Percentiles rank a stretch among this genome's conserved stretches.
phyloP scores from a whole-genome alignment of 2,888 invertebrate species.

The Bhutanitis thaidina region DNA sequence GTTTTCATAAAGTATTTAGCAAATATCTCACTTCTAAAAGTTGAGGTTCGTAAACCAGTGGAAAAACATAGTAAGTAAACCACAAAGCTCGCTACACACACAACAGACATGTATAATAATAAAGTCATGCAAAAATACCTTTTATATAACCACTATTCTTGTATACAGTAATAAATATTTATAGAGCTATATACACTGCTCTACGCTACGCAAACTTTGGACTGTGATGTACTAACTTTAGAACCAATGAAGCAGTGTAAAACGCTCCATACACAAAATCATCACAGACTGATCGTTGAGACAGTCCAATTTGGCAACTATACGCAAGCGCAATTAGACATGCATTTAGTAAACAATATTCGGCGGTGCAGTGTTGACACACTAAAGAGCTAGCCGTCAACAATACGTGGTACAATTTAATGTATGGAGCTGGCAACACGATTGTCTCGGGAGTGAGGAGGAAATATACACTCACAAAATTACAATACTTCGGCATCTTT shows the following conservation, averaged over 20 bases:
- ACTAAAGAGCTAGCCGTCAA: not conserved
- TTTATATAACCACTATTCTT: conserved; percentile 41
- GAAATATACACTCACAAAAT: conserved; percentile 2
- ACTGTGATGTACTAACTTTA: conserved; percentile 5
- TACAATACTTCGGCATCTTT: conserved; percentile 10
- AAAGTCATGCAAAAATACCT: conserved; percentile 53
- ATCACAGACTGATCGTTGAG: not conserved
- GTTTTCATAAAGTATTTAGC: no score
- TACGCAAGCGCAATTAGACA: not conserved
- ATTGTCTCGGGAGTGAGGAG: conserved; percentile 28
- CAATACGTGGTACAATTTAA: conserved; percentile 10
- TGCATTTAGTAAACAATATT: not conserved
- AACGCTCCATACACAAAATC: conserved; percentile 5
- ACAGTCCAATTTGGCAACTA: not conserved
- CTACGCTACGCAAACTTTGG: conserved; percentile 31
- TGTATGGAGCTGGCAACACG: conserved; percentile 29
- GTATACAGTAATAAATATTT: conserved; percentile 38
- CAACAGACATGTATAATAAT: conserved; percentile 30
- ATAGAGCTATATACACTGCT: conserved; percentile 40
- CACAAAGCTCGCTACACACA: conserved; percentile 30
- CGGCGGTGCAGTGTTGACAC: not conserved
- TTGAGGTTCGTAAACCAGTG: conserved; percentile 19
- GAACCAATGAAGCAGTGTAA: conserved; percentile 14
- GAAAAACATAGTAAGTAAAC: conserved; percentile 28
- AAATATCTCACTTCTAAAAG: no score